These are phyloP conservation scores for Ferrisia virgata DNA, from an alignment of 2,888 invertebrate genomes.

Conservation along the genomic window DNA sequence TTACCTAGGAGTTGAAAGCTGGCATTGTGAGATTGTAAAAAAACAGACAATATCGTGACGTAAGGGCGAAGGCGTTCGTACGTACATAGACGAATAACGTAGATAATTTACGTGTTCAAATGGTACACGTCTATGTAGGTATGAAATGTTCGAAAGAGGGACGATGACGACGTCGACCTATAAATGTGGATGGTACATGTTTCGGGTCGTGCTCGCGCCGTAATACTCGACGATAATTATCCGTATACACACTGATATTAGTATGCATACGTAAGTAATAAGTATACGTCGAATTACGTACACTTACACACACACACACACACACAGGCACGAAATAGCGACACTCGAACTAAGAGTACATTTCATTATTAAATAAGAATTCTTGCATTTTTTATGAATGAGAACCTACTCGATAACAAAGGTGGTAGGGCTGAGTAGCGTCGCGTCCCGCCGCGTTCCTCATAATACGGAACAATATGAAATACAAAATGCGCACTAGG, in stretches of 20 bases:
- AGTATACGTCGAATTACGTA: no score
- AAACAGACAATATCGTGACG: not conserved
- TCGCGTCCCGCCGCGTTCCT: not conserved
- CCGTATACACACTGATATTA: no score
- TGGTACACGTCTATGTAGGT: not conserved
- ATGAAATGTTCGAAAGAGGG: not conserved
- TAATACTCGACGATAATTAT: not conserved
- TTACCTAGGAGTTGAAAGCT: no score
- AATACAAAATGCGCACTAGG: constrained; percentile 27
- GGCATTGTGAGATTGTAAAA: no score
- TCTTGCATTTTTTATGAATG: not conserved
- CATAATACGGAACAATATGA: constrained; percentile 17
- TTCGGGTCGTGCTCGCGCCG: not conserved
- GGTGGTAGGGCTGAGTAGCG: not conserved
- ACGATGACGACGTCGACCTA: not conserved
- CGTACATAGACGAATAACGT: not conserved
- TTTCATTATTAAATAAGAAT: not conserved
- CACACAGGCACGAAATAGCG: not conserved
- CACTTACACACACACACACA: not conserved
- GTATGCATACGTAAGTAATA: no score
- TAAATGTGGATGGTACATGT: not conserved
- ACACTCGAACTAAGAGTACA: not conserved
- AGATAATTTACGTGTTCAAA: not conserved
- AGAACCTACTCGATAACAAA: not conserved
- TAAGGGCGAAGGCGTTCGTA: not conserved